Evolutionary conservation across 2,888 invertebrate species (phyloP).

Genomic region (Meganola albula): DNA sequence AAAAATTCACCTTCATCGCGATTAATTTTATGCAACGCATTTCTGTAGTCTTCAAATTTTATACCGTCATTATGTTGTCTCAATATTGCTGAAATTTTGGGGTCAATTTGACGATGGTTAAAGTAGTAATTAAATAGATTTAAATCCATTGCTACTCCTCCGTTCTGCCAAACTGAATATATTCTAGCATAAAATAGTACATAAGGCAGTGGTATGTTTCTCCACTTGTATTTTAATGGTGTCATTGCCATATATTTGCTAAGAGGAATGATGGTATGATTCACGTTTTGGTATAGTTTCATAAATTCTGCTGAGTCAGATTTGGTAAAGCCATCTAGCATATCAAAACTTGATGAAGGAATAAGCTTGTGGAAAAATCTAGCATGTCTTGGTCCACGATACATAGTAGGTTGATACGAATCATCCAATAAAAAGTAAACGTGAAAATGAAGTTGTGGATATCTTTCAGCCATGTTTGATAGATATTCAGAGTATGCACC

Average conservation of each 20-base stretch:
- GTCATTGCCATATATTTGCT: slow-evolving; percentile 68
- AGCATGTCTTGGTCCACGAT: slow-evolving; percentile 31
- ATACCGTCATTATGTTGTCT: slow-evolving; percentile 60
- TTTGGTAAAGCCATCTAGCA: slow-evolving; percentile 34
- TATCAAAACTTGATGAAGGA: slow-evolving; percentile 24
- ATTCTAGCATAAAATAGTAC: slow-evolving; percentile 71
- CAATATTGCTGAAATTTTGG: slow-evolving; percentile 43
- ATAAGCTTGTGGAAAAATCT: slow-evolving; percentile 41
- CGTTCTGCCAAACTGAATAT: slow-evolving; percentile 73
- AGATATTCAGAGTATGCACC: slow-evolving; percentile 47
- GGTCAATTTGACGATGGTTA: slow-evolving; percentile 32
- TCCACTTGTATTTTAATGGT: slow-evolving; percentile 70
- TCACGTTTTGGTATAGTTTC: slow-evolving; percentile 55
- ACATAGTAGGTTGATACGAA: slow-evolving; percentile 28
- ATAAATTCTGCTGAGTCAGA: slow-evolving; percentile 44
- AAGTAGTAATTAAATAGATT: slow-evolving; percentile 36
- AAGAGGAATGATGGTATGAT: slow-evolving; percentile 50
- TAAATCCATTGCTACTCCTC: slow-evolving; percentile 68
- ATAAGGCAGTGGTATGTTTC: slow-evolving; percentile 53
- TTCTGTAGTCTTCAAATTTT: slow-evolving; percentile 42
- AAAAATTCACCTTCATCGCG: slow-evolving; percentile 45
- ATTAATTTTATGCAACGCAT: slow-evolving; percentile 42
- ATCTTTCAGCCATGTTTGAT: slow-evolving; percentile 44
- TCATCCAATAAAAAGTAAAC: slow-evolving; percentile 60
- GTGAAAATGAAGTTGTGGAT: slow-evolving; percentile 48